Base-by-base conservation (phyloP, 2,888 invertebrate species). In the Melanophora roralis region DNA sequence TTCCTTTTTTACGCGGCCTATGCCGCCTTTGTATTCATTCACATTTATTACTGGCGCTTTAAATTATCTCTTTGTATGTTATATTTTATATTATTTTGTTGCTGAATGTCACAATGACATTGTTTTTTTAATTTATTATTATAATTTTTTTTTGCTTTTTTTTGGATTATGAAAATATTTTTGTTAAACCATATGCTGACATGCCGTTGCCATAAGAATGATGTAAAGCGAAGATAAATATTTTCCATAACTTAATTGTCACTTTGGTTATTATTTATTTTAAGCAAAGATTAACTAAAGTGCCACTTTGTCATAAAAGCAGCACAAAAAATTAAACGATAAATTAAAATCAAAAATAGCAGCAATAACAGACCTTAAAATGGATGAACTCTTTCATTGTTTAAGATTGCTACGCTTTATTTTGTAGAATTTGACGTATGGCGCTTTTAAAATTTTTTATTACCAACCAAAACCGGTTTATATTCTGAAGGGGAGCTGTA, bases 261-360 rank as follows among this genome's bases (percentile, higher is more conserved):
- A 62, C 47, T 68, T 62, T 23, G 32, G 34, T 74, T 60, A 19
- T 38, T 53, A 32, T 53, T 69, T 49, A 36, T 59, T 64, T 36
- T 11, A 64, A 68, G 43, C 53, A 32, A 59, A 69, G 57, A 75
- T 75, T 69, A 74, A 75, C 59, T 55, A 47, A 79, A 71, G 69
- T 71, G 65, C 11, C 79, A 79, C 79, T 71, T 74, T 79, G 71
- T 79, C 65, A 60, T 79, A 38, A 34, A 6, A 3, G 47, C 60
- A 59, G 60, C 49, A 74, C 55, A 11, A 67, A 34, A 38, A 55
- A 49, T 45, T 27, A 27, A 27, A 5, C 3, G 43, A 51, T 27
- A n/a, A 27, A n/a, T 2, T 7, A 12, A 38, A 67, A n/a, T n/a
- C n/a, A 36, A 11, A 32, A 2, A 14, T 16, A 12, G 14, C 36